Evolutionary conservation across 2,888 invertebrate species (phyloP).

Genomic region (Tyria jacobaeae): DNA sequence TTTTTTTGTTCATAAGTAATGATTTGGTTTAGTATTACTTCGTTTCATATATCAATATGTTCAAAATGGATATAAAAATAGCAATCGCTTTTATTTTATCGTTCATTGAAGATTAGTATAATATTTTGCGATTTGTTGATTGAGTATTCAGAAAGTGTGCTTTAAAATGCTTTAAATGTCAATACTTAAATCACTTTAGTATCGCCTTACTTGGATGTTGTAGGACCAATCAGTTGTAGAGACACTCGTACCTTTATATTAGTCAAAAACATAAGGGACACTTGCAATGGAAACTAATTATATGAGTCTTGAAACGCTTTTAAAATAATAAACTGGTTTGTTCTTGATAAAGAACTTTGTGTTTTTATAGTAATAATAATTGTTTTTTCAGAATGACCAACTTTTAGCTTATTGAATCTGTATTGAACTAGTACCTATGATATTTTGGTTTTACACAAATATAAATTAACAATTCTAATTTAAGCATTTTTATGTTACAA

Average conservation of each 20-base stretch:
- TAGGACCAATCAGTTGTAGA: background rate
- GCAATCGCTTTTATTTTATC: background rate
- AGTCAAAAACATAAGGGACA: constrained; percentile 26
- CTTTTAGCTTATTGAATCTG: background rate
- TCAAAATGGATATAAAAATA: background rate
- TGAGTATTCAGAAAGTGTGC: background rate
- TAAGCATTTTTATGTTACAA: too few relatives aligned
- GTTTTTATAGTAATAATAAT: constrained; percentile 18
- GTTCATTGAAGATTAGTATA: background rate
- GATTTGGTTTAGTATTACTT: too few relatives aligned
- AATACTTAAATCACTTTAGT: background rate
- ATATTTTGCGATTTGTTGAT: background rate
- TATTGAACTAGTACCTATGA: too few relatives aligned
- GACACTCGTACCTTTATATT: background rate
- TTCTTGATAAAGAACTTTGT: constrained; percentile 26
- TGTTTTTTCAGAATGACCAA: constrained; percentile 15
- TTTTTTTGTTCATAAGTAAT: too few relatives aligned
- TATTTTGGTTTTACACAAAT: too few relatives aligned
- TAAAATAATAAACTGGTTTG: constrained; percentile 36
- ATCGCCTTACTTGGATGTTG: background rate
- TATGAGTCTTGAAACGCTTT: constrained; percentile 18
- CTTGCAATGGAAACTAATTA: constrained; percentile 35
- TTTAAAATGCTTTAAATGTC: background rate
- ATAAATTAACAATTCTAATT: too few relatives aligned
- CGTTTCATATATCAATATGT: too few relatives aligned